Base-by-base conservation (phyloP, 2,888 invertebrate species). In the Ephialtes manifestator region DNA sequence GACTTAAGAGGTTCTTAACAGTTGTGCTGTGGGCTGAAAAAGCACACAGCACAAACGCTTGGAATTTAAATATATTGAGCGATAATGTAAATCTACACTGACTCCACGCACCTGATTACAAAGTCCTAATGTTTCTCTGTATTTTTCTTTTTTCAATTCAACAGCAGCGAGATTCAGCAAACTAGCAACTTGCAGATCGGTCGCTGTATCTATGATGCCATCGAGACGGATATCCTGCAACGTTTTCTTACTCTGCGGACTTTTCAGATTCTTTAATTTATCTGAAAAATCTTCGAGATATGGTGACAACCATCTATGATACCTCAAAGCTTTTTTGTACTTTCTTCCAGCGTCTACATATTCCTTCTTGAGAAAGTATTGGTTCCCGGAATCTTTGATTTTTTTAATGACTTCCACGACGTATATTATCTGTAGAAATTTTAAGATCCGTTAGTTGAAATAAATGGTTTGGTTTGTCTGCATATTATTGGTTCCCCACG, bases 261-360 rank as follows among this genome's bases (percentile, higher is more conserved):
- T 95, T 95, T 8, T 95, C 94, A 77, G 96, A 95, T 92, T 97
- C 98, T 72, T 97, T 95, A 65, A 65, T 18, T 82, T 78, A 20
- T 65, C 11, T 20, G 39, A 18, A 65, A n/a, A 18, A 5, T 39
- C 18, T 18, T 39, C 35, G 10, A 65, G 20, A 20, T 15, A 18
- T 0, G 63, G 20, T 20, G 85, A 86, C 87, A 94, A 93, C 95
- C 95, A 95, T 8, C 95, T 94, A 78, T 96, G 95, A 92, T 97
- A 98, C 74, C 98, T 95, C 86, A 97, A 94, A 28, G 97, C 96
- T 94, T 98, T 98, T 84, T 95, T 95, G 93, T 98, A 98, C 93
- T 98, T 98, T 84, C 96, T 95, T 46, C 95, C 95, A 0, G 98
- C 97, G 48, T 95, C 95, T 13, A 95, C 91, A 93, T 95, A 97